These are phyloP conservation scores for Lordiphosa andalusiaca DNA, from an alignment of 2,888 invertebrate genomes.

Conservation along the genomic window DNA sequence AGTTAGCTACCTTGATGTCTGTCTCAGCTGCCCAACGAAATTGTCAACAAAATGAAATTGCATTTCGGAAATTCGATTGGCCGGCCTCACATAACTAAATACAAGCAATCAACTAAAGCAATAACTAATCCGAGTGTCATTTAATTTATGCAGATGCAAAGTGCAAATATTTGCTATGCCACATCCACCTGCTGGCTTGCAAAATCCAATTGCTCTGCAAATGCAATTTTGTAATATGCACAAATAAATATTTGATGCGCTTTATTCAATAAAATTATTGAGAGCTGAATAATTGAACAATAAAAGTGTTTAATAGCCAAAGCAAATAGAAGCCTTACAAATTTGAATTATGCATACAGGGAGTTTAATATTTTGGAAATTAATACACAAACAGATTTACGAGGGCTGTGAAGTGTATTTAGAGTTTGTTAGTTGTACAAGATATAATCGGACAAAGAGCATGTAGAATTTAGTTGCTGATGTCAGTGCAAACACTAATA, in stretches of 20 bases:
- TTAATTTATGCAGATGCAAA: constrained; percentile 39
- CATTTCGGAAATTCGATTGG: neutral
- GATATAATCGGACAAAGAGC: too few species aligned
- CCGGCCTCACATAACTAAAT: neutral
- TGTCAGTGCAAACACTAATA: too few species aligned
- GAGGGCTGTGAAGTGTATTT: neutral
- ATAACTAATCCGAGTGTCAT: constrained; percentile 12
- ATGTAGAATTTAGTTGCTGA: too few species aligned
- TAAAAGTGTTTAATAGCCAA: constrained; percentile 26
- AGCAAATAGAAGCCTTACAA: constrained; percentile 21
- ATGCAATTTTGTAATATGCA: constrained; percentile 14
- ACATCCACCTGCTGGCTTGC: constrained; percentile 12
- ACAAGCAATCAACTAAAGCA: constrained; percentile 2
- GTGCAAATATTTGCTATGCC: constrained; percentile 30
- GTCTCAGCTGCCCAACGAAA: neutral
- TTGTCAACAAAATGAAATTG: constrained; percentile 5
- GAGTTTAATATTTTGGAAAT: neutral
- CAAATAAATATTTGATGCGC: constrained; percentile 57
- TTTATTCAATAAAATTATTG: constrained; percentile 45
- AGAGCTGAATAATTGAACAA: constrained; percentile 39
- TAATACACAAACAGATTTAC: constrained; percentile 9
- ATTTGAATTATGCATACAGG: constrained; percentile 23
- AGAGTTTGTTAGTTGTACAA: constrained; percentile 1
- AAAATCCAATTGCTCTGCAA: constrained; percentile 10
- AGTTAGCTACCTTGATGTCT: neutral